phyloP scores from a whole-genome alignment of 2,113 vertebrate species.

The Acanthochromis polyacanthus region DNA sequence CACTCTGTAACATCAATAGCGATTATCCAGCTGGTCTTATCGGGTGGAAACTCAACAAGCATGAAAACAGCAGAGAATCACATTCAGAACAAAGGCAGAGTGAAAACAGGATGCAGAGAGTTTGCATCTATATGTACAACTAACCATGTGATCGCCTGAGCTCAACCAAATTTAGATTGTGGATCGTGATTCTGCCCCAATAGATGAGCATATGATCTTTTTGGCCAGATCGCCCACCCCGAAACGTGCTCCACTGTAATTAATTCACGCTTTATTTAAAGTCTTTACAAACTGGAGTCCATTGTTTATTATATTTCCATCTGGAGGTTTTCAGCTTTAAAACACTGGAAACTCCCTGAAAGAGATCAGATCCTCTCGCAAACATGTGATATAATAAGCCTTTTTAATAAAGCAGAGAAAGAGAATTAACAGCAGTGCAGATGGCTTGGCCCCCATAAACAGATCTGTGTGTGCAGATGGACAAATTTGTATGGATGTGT shows the following conservation, averaged over 20 bases:
- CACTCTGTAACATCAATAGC: too few relatives aligned
- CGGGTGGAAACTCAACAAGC: too few relatives aligned
- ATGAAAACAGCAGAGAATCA: neutral
- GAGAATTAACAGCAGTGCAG: conserved; percentile 51
- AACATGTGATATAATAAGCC: conserved; percentile 42
- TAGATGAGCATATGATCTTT: too few relatives aligned
- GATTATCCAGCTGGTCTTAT: too few relatives aligned
- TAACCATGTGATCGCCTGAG: too few relatives aligned
- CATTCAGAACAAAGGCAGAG: too few relatives aligned
- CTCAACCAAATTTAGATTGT: too few relatives aligned
- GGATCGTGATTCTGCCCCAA: too few relatives aligned
- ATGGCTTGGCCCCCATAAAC: conserved; percentile 35
- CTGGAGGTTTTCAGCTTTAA: conserved; percentile 16
- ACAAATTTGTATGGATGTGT: too few relatives aligned
- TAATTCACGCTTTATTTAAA: neutral
- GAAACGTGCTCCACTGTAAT: neutral
- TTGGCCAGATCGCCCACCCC: too few relatives aligned
- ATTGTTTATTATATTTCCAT: conserved; percentile 22
- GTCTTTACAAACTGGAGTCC: conserved; percentile 7
- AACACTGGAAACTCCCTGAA: conserved; percentile 22
- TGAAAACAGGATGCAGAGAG: too few relatives aligned
- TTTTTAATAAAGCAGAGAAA: conserved; percentile 43
- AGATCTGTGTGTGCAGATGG: neutral
- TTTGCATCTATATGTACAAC: too few relatives aligned
- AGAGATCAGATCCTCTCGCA: conserved; percentile 8